Evolutionary conservation across 1,140 invertebrate genomes (phyloP).

Genomic region (Antheraea pernyi): DNA sequence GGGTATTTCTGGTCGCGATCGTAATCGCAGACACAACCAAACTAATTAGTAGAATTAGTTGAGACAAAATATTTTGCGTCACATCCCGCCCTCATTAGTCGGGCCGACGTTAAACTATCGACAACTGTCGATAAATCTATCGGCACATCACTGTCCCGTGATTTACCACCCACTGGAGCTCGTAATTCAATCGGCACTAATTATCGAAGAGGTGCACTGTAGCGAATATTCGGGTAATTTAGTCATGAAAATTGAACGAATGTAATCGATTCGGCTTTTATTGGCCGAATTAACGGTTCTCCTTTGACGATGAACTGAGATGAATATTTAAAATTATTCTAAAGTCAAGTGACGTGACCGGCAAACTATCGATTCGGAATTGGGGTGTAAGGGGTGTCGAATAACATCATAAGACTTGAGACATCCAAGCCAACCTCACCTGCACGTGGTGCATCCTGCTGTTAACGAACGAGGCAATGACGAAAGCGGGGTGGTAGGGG

Average conservation of each 20-base stretch:
- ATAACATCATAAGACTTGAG: too few relatives aligned
- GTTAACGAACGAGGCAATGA: too few relatives aligned
- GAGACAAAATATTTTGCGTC: constrained; percentile 1
- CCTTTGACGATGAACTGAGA: too few relatives aligned
- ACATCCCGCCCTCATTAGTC: constrained; percentile 18
- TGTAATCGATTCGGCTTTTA: neutral
- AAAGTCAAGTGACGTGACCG: too few relatives aligned
- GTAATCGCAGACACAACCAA: neutral
- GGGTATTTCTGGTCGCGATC: neutral
- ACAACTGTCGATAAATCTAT: constrained; percentile 39
- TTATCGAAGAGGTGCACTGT: constrained; percentile 39
- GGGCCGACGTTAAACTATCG: constrained; percentile 33
- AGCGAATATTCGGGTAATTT: constrained; percentile 40
- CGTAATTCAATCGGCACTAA: constrained; percentile 47
- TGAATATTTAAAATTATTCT: too few relatives aligned
- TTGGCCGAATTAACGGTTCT: neutral
- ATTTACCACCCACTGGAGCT: constrained; percentile 14
- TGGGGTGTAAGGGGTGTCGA: too few relatives aligned
- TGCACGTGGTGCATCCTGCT: too few relatives aligned
- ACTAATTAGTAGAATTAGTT: neutral
- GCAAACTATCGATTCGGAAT: too few relatives aligned
- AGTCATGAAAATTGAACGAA: neutral
- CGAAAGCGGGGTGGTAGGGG: too few relatives aligned
- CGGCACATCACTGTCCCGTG: constrained; percentile 25
- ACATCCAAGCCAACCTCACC: too few relatives aligned